Conservation (phyloP, 1,140 invertebrate genomes). For the Hylaeus volcanicus region DNA sequence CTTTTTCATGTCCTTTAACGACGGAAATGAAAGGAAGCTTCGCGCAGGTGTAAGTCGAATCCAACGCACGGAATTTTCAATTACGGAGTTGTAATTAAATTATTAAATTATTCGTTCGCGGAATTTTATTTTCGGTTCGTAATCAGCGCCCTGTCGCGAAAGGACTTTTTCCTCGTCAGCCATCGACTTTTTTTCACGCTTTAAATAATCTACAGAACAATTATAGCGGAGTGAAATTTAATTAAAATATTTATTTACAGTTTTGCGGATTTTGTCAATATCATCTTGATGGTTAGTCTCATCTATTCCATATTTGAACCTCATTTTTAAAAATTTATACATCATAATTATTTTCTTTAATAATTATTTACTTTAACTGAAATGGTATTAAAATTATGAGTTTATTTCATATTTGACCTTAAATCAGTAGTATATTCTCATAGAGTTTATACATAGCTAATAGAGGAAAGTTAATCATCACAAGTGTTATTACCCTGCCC, state of each 20-base stretch:
- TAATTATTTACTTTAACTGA: no score
- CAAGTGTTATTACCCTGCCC: constrained; percentile 19
- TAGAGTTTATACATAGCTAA: constrained; percentile 5
- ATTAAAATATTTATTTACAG: no score
- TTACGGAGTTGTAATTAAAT: neutral
- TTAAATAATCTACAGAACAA: no score
- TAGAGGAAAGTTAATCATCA: constrained; percentile 42
- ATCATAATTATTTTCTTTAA: no score
- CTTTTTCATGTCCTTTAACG: constrained; percentile 23
- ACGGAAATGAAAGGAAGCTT: constrained; percentile 10
- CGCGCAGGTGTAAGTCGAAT: constrained; percentile 14
- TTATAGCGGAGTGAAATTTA: no score
- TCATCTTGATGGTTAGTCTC: no score
- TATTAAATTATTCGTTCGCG: neutral
- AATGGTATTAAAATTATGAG: no score
- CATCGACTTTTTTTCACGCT: no score
- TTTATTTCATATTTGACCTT: neutral
- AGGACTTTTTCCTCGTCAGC: neutral
- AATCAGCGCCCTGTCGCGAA: neutral
- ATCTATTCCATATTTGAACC: no score
- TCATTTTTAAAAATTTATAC: no score
- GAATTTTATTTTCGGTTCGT: neutral
- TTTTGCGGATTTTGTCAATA: no score
- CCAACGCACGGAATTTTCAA: neutral
- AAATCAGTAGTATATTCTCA: constrained; percentile 24